phyloP scores from a whole-genome alignment of 2,888 invertebrate genomes.

The Sepiola atlantica region DNA sequence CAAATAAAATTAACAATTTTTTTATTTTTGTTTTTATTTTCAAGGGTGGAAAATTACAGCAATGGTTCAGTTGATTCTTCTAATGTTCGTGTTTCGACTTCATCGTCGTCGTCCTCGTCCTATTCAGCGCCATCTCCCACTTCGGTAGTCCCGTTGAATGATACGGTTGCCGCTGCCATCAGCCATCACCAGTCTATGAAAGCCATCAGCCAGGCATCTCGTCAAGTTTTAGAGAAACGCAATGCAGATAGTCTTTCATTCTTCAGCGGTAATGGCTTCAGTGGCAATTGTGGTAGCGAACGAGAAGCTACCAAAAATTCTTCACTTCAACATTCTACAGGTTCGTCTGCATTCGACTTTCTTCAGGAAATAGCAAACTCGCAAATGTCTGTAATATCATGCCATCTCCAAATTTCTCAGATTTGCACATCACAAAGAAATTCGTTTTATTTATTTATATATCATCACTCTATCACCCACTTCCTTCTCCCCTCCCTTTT shows the following conservation, averaged over 20 bases:
- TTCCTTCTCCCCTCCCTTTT: no score
- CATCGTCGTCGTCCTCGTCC: conserved; percentile 40
- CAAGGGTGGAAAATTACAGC: conserved; percentile 45
- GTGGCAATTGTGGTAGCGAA: conserved; percentile 56
- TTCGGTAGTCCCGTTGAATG: conserved; percentile 36
- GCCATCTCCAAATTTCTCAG: no score
- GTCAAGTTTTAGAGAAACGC: conserved; percentile 44
- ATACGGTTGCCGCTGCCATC: conserved; percentile 35
- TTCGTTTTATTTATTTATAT: no score
- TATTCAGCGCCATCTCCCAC: conserved; percentile 43
- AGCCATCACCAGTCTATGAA: conserved; percentile 14
- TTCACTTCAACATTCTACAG: conserved; percentile 53
- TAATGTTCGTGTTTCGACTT: conserved; percentile 37
- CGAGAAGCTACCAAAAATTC: conserved; percentile 48
- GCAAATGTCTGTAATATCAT: no score
- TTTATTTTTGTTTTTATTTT: neutral
- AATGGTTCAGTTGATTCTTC: conserved; percentile 43
- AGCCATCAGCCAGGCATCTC: conserved; percentile 33
- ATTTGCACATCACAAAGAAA: no score
- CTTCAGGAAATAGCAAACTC: no score
- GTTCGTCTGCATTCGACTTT: conserved; percentile 37
- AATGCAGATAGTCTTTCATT: conserved; percentile 68
- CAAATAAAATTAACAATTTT: no score
- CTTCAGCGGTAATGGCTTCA: conserved; percentile 66
- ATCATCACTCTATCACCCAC: no score